Evolutionary conservation across 2,113 vertebrate genomes (phyloP), one percentile per base, ranked within the genome.

Genomic region (Sula dactylatra): DNA sequence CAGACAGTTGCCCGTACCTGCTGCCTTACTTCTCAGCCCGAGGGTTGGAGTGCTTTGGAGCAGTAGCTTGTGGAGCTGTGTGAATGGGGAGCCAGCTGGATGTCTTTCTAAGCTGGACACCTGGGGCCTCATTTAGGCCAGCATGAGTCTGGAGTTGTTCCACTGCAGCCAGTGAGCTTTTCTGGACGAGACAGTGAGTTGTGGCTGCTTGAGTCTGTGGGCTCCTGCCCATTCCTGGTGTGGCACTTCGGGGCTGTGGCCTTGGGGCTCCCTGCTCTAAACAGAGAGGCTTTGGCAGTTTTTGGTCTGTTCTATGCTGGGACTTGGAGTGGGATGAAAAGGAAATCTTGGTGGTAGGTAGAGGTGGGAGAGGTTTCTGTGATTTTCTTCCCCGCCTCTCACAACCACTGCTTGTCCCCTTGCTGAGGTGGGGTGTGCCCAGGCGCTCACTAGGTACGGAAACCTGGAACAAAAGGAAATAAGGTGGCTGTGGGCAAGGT

Each of bases 101-200:
- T 86, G 4, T 16, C 44, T 64, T 59, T 66, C 38, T 64, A 0
- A 7, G 55, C 50, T 49, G 76, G 27, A 10, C 47, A 65, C 42
- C 45, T 91, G 69, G 19, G 52, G 52, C 52, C 19, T 88, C 44
- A 7, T 56, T 17, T 62, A 45, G 47, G 11, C 36, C 69, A 59
- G 11, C 1, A 1, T 2, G 3, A 66, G 16, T 15, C 61, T 49
- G 59, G 58, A 85, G 27, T 13, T 1, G 0, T 71, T 86, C 85
- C 32, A 11, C 2, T 0, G 5, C n/a, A 71, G 25, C 40, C 58
- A 58, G 66, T 10, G 27, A 83, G 38, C 49, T 89, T 29, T 11
- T 29, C 72, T 77, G 83, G 25, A 26, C 2, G 16, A 49, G 80
- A n/a, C 19, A 47, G 8, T 9, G 16, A 44, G 34, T 8, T 67